Percentiles rank a stretch among this genome's conserved stretches.
phyloP scores from a whole-genome alignment of 2,888 invertebrate species.

The Pseudanteris insignis region DNA sequence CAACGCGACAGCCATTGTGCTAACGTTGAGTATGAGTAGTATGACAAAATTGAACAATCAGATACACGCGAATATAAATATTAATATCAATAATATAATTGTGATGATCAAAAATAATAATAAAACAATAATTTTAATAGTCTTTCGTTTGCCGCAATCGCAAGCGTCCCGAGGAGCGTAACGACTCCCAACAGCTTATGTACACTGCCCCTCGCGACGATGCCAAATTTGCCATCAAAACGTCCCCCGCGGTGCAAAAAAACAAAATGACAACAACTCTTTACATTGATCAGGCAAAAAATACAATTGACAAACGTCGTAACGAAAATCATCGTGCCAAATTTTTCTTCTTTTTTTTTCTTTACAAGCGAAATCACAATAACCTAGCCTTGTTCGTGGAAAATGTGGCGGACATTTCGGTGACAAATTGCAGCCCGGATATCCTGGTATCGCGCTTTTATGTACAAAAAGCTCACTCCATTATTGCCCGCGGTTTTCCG shows the following conservation, averaged over 20 bases:
- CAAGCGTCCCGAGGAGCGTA: slow-evolving; percentile 41
- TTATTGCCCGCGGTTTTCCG: slow-evolving; percentile 39
- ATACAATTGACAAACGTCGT: slow-evolving; percentile 8
- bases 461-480: slow-evolving; percentile 44
- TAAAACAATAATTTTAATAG: slow-evolving; percentile 40
- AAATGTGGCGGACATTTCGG: slow-evolving; percentile 33
- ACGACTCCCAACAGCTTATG: slow-evolving; percentile 43
- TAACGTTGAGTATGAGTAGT: slow-evolving; percentile 6
- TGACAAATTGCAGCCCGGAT: slow-evolving; percentile 41
- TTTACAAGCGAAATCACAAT: slow-evolving; percentile 30
- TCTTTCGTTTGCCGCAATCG: slow-evolving; percentile 40
- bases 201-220: slow-evolving; percentile 46
- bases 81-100: slow-evolving; percentile 46
- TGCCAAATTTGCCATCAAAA: slow-evolving; percentile 44
- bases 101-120: too few relatives aligned
- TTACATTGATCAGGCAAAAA: slow-evolving; percentile 13
- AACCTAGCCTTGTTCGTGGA: slow-evolving; percentile 32
- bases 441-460: slow-evolving; percentile 42
- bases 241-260: slow-evolving; percentile 26
- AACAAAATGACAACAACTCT: slow-evolving; percentile 23
- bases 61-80: slow-evolving; percentile 52
- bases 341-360: too few relatives aligned
- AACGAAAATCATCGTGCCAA: slow-evolving; percentile 10
- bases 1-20: too few relatives aligned
- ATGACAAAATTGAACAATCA: slow-evolving; percentile 32